Base-by-base conservation (phyloP, 2,113 vertebrate genomes). In the Ptyas mucosa region DNA sequence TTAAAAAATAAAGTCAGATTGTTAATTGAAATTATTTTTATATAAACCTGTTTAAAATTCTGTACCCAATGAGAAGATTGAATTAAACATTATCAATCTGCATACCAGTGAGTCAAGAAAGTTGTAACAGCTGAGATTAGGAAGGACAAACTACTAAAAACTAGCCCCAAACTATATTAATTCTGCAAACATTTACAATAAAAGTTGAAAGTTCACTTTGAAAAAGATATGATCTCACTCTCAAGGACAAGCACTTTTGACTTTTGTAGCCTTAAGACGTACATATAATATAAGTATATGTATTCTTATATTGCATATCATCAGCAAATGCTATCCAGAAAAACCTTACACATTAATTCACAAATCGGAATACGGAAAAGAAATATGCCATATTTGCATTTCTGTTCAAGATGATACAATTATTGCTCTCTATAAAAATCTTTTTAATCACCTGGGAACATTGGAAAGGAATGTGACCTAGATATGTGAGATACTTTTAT, bases 401-500 rank as follows among this genome's bases (percentile, higher is more conserved):
- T 12, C 51, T 52, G 51, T 51, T 93, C 85, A 55, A 49, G 23
- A 23, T 81, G 69, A 23, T 34, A 39, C 24, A 88, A 21, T 91
- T 53, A n/a, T 86, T 91, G 18, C 29, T 11, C 7, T 55, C 24
- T 12, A n/a, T 49, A 49, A 90, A 89, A 85, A 7, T 39, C 26
- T 49, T 34, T 64, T 61, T 55, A 91, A 91, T 23, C 69, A 89
- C 49, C 52, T 89, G 69, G 24, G 58, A 46, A 91, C 92, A 85
- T 51, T 18, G 69, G 12, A 89, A 69, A 85, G 58, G 5, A 53
- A 23, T 10, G 26, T 53, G 55, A 64, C 90, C 93, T 93, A 93
- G 57, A 91, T 89, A 61, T 85, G 6, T 89, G 51, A 51, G 46
- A 46, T 93, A 43, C 12, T 93, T 90, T 91, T 69, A 8, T 92